Conservation (phyloP, 2,113 vertebrate genomes). For the Hippocampus guttulatus region DNA sequence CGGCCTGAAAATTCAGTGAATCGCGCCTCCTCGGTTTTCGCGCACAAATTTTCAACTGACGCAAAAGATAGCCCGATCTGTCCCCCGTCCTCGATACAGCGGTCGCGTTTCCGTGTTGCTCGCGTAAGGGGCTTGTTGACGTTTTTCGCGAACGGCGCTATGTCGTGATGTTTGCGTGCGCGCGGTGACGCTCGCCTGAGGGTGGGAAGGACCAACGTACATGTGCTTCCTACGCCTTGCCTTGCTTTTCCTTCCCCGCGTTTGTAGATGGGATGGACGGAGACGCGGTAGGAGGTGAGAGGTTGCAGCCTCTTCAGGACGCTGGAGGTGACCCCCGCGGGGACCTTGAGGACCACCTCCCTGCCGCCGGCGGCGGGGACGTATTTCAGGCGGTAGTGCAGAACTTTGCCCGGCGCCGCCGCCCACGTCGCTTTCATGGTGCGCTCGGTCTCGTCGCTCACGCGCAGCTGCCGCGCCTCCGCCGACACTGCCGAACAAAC, state of each 20-base stretch:
- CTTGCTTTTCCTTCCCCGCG: slow-evolving; percentile 88
- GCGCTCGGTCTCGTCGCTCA: slow-evolving; percentile 85
- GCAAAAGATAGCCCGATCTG: too few relatives aligned
- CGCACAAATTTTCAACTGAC: too few relatives aligned
- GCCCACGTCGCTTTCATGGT: slow-evolving; percentile 84
- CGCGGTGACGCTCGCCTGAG: slow-evolving; percentile 29
- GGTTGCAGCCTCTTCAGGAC: slow-evolving; percentile 82
- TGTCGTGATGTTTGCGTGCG: slow-evolving; percentile 18
- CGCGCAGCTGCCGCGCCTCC: slow-evolving; percentile 71
- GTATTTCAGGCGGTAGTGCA: slow-evolving; percentile 84
- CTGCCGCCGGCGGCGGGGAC: slow-evolving; percentile 72
- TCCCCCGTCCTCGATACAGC: too few relatives aligned
- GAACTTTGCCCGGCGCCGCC: slow-evolving; percentile 80
- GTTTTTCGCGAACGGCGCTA: too few relatives aligned
- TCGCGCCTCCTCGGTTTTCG: too few relatives aligned
- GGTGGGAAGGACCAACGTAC: slow-evolving; percentile 76
- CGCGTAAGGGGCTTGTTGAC: too few relatives aligned
- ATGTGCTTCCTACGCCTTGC: slow-evolving; percentile 94
- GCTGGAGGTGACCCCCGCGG: slow-evolving; percentile 69
- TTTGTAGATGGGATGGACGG: slow-evolving; percentile 85
- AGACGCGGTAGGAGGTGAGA: slow-evolving; percentile 81
- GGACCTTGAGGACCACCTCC: slow-evolving; percentile 76
- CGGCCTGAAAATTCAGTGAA: too few relatives aligned
- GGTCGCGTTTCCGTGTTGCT: too few relatives aligned
- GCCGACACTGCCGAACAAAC: slow-evolving; percentile 69